Percentiles rank a stretch among this genome's conserved stretches.
Evolutionary conservation across 1,140 invertebrate species (phyloP).

Genomic region (Cecropterus lyciades): DNA sequence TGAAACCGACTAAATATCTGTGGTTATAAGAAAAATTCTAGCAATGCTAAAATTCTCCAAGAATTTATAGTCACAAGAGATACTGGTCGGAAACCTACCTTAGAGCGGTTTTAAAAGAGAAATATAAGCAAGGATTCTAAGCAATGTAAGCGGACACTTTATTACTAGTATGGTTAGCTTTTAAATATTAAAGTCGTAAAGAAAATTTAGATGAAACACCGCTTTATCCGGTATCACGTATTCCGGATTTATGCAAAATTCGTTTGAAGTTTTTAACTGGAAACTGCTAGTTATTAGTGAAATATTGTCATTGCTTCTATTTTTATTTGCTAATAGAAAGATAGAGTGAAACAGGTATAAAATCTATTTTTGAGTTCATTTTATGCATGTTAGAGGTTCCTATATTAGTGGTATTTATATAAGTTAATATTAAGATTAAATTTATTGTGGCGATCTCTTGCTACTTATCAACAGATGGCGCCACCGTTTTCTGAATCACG

Average conservation of each 20-base stretch:
- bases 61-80: conserved; percentile 46
- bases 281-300: no score
- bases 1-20: background rate
- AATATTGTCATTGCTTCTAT: no score
- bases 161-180: conserved; percentile 21
- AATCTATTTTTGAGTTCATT: no score
- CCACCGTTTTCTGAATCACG: no score
- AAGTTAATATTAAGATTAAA: no score
- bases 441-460: no score
- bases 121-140: conserved; percentile 37
- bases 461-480: no score
- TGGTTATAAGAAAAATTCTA: conserved; percentile 41
- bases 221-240: background rate
- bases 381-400: no score
- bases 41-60: conserved; percentile 36
- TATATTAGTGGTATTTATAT: no score
- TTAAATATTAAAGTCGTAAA: conserved; percentile 34
- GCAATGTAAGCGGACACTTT: conserved; percentile 15
- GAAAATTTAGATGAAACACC: conserved; percentile 22
- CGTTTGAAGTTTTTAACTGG: no score
- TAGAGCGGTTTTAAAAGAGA: conserved; percentile 40
- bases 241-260: background rate
- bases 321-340: no score
- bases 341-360: no score
- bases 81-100: conserved; percentile 41